Percentiles rank a stretch among this genome's conserved stretches.
phyloP scores from a whole-genome alignment of 2,888 invertebrate species.

The Trichopria drosophilae region DNA sequence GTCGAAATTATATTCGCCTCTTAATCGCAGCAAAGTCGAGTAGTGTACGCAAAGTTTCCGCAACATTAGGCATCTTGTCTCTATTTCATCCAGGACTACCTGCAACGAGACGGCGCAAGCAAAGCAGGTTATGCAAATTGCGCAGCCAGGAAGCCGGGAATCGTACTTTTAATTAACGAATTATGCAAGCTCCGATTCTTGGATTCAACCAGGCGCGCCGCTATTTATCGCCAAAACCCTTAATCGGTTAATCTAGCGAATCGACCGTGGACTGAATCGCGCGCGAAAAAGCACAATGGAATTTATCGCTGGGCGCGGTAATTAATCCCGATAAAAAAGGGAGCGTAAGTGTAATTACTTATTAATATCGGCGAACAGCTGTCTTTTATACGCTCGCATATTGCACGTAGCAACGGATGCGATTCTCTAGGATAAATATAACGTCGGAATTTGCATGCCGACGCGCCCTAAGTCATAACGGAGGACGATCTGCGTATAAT shows the following conservation, averaged over 20 bases:
- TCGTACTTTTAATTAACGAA: conserved; percentile 46
- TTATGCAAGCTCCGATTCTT: conserved; percentile 42
- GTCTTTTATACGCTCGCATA: background rate
- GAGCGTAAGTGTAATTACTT: conserved; percentile 32
- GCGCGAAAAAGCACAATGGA: conserved; percentile 32
- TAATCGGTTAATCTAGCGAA: conserved; percentile 45
- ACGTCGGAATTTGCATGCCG: no score
- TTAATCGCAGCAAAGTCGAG: conserved; percentile 30
- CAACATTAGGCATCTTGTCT: conserved; percentile 50
- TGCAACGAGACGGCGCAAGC: conserved; percentile 32
- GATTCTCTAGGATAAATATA: no score
- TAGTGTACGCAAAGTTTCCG: conserved; percentile 49
- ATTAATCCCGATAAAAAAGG: conserved; percentile 39
- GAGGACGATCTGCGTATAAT: no score
- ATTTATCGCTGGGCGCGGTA: conserved; percentile 30
- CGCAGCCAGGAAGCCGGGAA: background rate
- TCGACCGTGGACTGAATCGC: conserved; percentile 36
- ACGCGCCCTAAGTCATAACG: no score
- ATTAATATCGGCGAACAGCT: conserved; percentile 23
- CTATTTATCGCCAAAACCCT: conserved; percentile 33
- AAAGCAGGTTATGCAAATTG: conserved; percentile 49
- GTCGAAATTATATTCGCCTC: conserved; percentile 32
- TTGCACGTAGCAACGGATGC: background rate
- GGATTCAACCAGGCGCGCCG: background rate
- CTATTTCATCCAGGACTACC: conserved; percentile 39